These are phyloP conservation scores for Mongoloraphidia duomilia DNA, from an alignment of 2,888 invertebrate genomes.

Conservation along the genomic window DNA sequence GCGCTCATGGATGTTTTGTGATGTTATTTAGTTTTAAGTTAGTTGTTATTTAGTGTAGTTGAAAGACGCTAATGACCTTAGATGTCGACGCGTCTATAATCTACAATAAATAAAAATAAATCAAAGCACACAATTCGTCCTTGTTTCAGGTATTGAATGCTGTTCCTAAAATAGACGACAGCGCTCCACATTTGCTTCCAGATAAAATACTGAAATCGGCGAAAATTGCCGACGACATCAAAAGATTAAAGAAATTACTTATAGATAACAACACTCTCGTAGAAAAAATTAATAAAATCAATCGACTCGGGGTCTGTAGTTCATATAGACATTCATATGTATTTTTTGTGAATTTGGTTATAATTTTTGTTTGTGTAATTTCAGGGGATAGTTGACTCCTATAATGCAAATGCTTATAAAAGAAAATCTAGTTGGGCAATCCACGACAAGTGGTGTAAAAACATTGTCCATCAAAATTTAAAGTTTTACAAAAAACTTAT, in stretches of 20 bases:
- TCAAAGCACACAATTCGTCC: too few species aligned
- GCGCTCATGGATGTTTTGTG: too few species aligned
- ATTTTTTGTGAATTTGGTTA: neutral
- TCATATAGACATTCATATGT: neutral
- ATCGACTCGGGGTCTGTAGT: constrained; percentile 37
- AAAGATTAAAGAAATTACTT: constrained; percentile 31
- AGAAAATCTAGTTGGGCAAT: constrained; percentile 19
- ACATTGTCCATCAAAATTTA: constrained; percentile 20
- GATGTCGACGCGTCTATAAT: too few species aligned
- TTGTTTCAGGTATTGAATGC: constrained; percentile 19
- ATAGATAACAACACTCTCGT: constrained; percentile 42
- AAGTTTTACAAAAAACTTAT: constrained; percentile 16
- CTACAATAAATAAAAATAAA: too few species aligned
- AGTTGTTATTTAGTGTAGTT: too few species aligned
- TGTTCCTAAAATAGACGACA: constrained; percentile 31
- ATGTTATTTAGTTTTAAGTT: too few species aligned
- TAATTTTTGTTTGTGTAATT: constrained; percentile 1
- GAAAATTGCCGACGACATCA: constrained; percentile 23
- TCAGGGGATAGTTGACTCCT: constrained; percentile 22
- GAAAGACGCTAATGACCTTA: too few species aligned
- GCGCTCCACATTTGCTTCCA: constrained; percentile 37
- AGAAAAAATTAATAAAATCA: constrained; percentile 41
- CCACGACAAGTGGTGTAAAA: constrained; percentile 17
- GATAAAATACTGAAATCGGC: constrained; percentile 36
- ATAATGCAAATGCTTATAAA: constrained; percentile 22